Base-by-base conservation (phyloP, 2,888 invertebrate genomes). In the Amphipyra berbera region DNA sequence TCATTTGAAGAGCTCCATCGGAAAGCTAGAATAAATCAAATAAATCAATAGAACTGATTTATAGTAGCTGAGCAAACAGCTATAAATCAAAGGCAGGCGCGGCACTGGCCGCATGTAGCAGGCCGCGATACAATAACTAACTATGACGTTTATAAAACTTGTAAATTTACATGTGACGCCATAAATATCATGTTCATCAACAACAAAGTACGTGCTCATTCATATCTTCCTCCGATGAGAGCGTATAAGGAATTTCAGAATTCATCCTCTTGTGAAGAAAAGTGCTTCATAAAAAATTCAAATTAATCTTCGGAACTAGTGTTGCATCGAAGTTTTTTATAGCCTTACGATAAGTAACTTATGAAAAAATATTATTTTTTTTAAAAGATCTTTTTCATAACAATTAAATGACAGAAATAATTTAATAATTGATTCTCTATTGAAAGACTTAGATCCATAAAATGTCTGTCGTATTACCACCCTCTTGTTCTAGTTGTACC, bases 11-110 rank as follows among this genome's bases (percentile, higher is more conserved):
- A 77, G 67, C 64, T 65, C 66, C 41, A 77, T 76, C 61, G 71
- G 70, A 76, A 78, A 75, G 72, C 74, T 78, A 79, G 80, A 83
- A 87, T 87, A 85, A 90, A 89, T 89, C 90, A 92, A 83, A 87
- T 87, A 85, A 90, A 89, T 89, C 90, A 92, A 90, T 89, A 86
- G 72, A 84, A 82, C 82, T 89, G 89, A 91, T 92, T 90, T 90
- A 92, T 92, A 85, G 88, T 81, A 69, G 76, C 76, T 68, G 78
- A 76, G 77, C 85, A 90, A 91, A 91, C 86, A 90, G 82, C 84
- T 81, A 92, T 93, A 92, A 92, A 92, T 93, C 92, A 93, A 79
- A 80, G 69, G 61, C 70, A 74, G 79, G 73, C 73, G 79, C 69
- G 72, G 69, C 65, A 61, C 70, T 54, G 63, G 50, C 58, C 55